A percentile compares a stretch with the other conserved stretches of the same genome.
Conservation (phyloP, 2,113 vertebrate genomes). For the Drymodes brunneopygia region DNA sequence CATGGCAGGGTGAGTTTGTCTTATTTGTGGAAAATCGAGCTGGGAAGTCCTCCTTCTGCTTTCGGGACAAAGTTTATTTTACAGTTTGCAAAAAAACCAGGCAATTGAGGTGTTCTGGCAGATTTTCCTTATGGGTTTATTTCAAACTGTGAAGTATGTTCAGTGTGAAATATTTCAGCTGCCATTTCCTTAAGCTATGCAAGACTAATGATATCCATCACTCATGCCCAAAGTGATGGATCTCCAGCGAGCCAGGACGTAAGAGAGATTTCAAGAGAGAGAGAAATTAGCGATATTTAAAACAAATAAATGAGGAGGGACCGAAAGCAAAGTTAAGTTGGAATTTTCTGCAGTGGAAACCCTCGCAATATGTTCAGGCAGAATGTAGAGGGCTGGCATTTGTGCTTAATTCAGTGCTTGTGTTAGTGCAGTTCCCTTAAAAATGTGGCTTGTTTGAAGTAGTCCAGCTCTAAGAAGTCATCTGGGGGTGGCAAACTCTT, state of each 20-base stretch:
- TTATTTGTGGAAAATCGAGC: not conserved
- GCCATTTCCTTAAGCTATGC: conserved; percentile 22
- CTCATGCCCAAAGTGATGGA: not conserved
- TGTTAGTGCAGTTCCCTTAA: not conserved
- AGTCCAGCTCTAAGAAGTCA: not conserved
- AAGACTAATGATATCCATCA: conserved; percentile 33
- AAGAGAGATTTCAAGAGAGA: not conserved
- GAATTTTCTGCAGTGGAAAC: not conserved
- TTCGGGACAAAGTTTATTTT: conserved; percentile 16
- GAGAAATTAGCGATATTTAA: not conserved
- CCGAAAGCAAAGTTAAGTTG: not conserved
- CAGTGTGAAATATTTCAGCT: conserved; percentile 19
- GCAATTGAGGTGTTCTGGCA: conserved; percentile 28
- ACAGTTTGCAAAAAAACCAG: not conserved
- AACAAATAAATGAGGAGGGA: not conserved
- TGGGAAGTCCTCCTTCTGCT: conserved; percentile 21
- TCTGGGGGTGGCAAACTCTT: not conserved
- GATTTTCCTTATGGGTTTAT: conserved; percentile 18
- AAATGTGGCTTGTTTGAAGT: not conserved
- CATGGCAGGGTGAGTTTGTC: not conserved
- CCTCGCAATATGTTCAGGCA: not conserved
- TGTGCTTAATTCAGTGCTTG: not conserved
- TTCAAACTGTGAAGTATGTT: conserved; percentile 39
- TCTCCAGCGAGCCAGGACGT: not conserved
- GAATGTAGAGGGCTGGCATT: not conserved